Evolutionary conservation across 2,113 vertebrate species (phyloP).

Genomic region (Salvelinus alpinus): DNA sequence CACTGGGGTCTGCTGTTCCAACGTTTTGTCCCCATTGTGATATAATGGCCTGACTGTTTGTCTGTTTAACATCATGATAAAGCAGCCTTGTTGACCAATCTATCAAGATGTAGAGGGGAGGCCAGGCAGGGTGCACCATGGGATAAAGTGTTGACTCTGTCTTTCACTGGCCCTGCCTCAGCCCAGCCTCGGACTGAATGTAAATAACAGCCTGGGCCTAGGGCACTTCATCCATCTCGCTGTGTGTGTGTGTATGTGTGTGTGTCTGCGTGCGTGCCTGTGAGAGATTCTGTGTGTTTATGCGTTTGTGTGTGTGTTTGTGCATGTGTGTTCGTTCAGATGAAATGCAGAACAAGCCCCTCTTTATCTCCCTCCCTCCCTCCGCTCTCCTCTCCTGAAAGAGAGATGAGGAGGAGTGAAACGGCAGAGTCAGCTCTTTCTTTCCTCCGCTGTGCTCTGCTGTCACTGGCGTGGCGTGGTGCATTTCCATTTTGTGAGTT

Average conservation of each 20-base stretch:
- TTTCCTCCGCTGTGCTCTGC: not conserved
- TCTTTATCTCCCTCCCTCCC: slow-evolving; percentile 21
- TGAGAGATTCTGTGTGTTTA: not conserved
- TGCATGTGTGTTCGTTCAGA: slow-evolving; percentile 5
- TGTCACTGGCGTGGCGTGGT: slow-evolving; percentile 7
- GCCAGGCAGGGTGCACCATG: slow-evolving; percentile 9
- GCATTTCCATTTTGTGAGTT: slow-evolving; percentile 23
- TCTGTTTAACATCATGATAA: slow-evolving; percentile 17
- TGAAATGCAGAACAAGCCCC: slow-evolving; percentile 34
- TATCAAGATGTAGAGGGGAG: slow-evolving; percentile 12
- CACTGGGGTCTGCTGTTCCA: not conserved
- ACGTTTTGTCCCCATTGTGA: not conserved
- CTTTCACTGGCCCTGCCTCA: not conserved
- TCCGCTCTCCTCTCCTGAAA: not conserved
- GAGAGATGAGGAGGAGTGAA: slow-evolving; percentile 30
- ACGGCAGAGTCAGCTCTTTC: slow-evolving; percentile 33
- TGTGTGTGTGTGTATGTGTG: not conserved
- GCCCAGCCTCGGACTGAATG: slow-evolving; percentile 23
- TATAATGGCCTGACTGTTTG: slow-evolving; percentile 10
- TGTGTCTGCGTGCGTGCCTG: not conserved
- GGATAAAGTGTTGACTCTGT: slow-evolving; percentile 25
- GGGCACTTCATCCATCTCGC: slow-evolving; percentile 18
- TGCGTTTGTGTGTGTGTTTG: slow-evolving; percentile 8
- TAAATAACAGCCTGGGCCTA: slow-evolving; percentile 10
- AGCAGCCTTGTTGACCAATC: slow-evolving; percentile 17